Conservation (phyloP, 2,113 vertebrate genomes). For the Lasiurus cinereus region DNA sequence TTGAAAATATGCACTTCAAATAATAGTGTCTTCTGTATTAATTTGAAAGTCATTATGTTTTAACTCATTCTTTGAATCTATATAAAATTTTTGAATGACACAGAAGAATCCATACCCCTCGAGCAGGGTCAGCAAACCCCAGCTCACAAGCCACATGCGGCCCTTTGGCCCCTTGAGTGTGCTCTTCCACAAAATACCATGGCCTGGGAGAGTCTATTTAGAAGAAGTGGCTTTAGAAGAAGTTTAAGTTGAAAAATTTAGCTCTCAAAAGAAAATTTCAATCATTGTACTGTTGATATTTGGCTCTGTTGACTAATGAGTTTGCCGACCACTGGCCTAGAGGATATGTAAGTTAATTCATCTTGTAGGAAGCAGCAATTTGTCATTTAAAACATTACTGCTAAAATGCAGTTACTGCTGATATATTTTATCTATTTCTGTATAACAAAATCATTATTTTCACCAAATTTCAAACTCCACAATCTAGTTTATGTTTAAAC, state of each 20-base stretch:
- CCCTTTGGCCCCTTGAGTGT: too few species aligned
- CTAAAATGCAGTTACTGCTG: not conserved
- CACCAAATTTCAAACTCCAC: not conserved
- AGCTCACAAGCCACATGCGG: too few species aligned
- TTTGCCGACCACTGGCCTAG: not conserved
- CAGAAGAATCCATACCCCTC: not conserved
- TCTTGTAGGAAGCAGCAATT: conserved; percentile 6
- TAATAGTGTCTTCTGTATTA: conserved; percentile 32
- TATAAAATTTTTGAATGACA: not conserved
- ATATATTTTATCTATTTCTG: conserved; percentile 1
- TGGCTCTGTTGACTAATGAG: too few species aligned
- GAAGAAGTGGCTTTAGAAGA: too few species aligned
- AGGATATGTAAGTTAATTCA: conserved; percentile 8
- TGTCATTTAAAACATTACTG: not conserved
- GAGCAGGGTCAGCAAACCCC: too few species aligned
- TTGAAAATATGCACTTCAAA: conserved; percentile 60
- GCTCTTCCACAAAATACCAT: too few species aligned
- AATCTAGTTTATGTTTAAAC: not conserved
- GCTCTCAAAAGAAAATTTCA: too few species aligned
- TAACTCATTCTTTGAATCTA: conserved; percentile 54
- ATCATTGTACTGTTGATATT: too few species aligned
- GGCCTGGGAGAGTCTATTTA: too few species aligned
- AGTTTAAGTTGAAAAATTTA: too few species aligned
- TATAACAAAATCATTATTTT: conserved; percentile 31
- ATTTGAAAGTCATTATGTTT: conserved; percentile 40